phyloP scores from a whole-genome alignment of 2,888 invertebrate species.

The Drosophila nr. perissopoda region DNA sequence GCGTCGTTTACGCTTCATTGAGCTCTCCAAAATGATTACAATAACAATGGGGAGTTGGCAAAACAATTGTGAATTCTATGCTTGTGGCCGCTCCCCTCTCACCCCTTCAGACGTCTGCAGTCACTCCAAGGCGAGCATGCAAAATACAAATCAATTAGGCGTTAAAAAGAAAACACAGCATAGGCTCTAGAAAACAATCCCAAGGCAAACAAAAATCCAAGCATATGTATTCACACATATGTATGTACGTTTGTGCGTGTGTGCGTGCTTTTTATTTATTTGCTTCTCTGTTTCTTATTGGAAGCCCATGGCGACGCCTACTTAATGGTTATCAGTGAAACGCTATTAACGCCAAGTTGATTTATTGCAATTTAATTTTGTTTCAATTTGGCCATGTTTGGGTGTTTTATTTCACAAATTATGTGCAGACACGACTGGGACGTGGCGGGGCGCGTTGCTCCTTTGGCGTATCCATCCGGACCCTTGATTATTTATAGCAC shows the following conservation, averaged over 20 bases:
- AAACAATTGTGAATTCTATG: constrained; percentile 46
- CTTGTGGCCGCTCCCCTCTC: background rate
- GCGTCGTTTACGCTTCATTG: constrained; percentile 48
- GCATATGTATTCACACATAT: constrained; percentile 26
- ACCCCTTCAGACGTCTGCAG: constrained; percentile 28
- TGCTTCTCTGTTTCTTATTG: constrained; percentile 32
- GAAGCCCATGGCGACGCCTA: constrained; percentile 68
- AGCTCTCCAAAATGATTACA: constrained; percentile 52
- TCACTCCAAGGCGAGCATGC: constrained; percentile 50
- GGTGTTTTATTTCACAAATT: constrained; percentile 78
- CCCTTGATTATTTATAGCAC: constrained; percentile 63
- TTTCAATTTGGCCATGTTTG: constrained; percentile 71
- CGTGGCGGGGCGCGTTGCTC: constrained; percentile 54
- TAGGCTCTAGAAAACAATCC: constrained; percentile 16
- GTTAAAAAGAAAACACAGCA: constrained; percentile 62
- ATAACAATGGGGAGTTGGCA: constrained; percentile 37
- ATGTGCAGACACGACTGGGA: constrained; percentile 77
- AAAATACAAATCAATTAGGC: constrained; percentile 77
- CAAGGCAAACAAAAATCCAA: constrained; percentile 22
- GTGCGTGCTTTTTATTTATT: constrained; percentile 49
- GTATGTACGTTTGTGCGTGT: constrained; percentile 1
- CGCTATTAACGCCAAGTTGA: constrained; percentile 77
- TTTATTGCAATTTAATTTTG: constrained; percentile 79
- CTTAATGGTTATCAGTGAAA: constrained; percentile 76
- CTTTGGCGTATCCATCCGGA: constrained; percentile 26